These are phyloP conservation scores for Meganola albula DNA, from an alignment of 2,888 invertebrate species.

Conservation along the genomic window DNA sequence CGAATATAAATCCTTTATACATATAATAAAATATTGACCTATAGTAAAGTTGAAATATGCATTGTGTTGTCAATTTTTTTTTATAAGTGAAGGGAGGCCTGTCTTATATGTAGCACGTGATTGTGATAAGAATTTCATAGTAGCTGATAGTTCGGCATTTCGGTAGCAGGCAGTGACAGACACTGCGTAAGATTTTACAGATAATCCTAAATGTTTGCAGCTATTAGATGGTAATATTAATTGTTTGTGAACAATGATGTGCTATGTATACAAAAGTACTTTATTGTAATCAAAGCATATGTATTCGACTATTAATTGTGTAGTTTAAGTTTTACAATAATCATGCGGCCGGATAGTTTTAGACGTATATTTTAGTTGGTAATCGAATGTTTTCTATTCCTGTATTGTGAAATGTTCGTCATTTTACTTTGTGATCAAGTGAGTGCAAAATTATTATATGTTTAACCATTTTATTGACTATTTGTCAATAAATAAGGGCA, in stretches of 20 bases:
- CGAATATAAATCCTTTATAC: no score
- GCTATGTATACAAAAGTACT: neutral
- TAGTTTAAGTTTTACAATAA: constrained; percentile 11
- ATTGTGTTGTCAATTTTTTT: no score
- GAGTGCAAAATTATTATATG: constrained; percentile 69
- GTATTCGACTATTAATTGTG: constrained; percentile 9
- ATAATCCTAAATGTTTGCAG: no score
- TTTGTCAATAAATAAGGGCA: constrained; percentile 60
- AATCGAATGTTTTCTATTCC: constrained; percentile 57
- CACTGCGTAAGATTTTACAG: no score
- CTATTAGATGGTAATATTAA: neutral
- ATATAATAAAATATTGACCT: no score
- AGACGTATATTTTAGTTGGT: constrained; percentile 36
- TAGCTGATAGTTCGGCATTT: no score
- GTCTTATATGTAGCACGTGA: no score
- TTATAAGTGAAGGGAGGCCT: no score
- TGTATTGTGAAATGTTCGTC: constrained; percentile 71
- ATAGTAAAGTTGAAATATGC: no score
- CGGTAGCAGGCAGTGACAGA: no score
- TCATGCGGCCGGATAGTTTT: constrained; percentile 33
- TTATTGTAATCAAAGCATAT: constrained; percentile 6
- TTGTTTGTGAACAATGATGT: neutral
- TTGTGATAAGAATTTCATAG: no score
- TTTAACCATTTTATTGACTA: constrained; percentile 61
- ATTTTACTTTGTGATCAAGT: constrained; percentile 76